Evolutionary conservation across 2,797 vertebrate species (phyloP).

Genomic region (Hyperoplus immaculatus): DNA sequence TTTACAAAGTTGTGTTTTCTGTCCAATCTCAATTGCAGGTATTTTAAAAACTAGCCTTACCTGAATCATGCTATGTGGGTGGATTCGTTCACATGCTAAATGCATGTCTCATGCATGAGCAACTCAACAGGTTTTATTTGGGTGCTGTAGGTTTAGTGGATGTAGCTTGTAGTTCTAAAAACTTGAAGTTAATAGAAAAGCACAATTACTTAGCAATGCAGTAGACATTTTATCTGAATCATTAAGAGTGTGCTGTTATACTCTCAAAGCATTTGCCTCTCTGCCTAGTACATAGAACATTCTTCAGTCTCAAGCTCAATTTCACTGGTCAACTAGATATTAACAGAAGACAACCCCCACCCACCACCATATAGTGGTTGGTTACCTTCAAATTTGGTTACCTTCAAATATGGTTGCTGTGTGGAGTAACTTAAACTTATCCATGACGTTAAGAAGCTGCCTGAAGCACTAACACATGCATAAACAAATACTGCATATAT

Average conservation of each 20-base stretch:
- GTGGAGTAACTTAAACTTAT: constrained; percentile 20
- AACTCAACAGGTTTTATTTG: constrained; percentile 42
- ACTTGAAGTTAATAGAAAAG: not conserved
- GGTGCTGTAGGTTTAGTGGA: constrained; percentile 1
- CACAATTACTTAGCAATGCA: not conserved
- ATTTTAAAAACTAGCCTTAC: not conserved
- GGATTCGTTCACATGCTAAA: not conserved
- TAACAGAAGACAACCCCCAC: constrained; percentile 15
- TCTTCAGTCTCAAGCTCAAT: constrained; percentile 11
- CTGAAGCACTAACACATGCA: constrained; percentile 19
- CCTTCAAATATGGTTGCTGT: constrained; percentile 32
- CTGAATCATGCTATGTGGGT: constrained; percentile 4
- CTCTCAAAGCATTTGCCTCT: not conserved
- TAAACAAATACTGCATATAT: not conserved
- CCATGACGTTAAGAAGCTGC: constrained; percentile 6
- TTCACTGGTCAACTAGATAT: constrained; percentile 11
- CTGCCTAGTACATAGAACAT: constrained; percentile 19
- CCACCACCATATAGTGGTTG: constrained; percentile 8
- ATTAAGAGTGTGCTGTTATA: not conserved
- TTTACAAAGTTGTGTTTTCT: not conserved
- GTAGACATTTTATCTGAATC: not conserved
- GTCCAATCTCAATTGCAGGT: not conserved
- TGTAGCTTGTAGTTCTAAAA: not conserved
- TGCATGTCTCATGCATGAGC: constrained; percentile 23
- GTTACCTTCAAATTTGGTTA: constrained; percentile 31